Evolutionary conservation across 2,888 invertebrate genomes (phyloP).

Genomic region (Drosophila seclusa): DNA sequence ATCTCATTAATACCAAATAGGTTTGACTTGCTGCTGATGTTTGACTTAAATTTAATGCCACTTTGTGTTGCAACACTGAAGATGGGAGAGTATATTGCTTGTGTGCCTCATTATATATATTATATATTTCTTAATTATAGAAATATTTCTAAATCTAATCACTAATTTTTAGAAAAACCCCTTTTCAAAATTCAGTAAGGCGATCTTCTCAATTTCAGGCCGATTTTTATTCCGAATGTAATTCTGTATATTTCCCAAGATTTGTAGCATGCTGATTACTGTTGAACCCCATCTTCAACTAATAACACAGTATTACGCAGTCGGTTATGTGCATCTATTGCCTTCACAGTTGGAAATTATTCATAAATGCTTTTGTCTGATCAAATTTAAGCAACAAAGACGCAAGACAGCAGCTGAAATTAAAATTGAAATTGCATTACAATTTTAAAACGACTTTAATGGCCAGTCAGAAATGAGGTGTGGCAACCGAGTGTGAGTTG

Average conservation of each 20-base stretch:
- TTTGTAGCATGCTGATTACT: background rate
- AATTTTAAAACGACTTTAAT: conserved; percentile 64
- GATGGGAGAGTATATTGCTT: background rate
- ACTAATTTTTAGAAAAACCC: background rate
- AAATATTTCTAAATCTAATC: too few relatives aligned
- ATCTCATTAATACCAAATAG: background rate
- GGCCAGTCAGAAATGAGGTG: conserved; percentile 34
- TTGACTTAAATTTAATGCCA: background rate
- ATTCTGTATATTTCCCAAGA: too few relatives aligned
- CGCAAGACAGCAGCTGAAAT: conserved; percentile 13
- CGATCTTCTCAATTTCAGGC: too few relatives aligned
- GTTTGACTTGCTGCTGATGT: background rate
- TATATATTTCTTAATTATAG: background rate
- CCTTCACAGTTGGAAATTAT: background rate
- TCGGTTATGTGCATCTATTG: background rate
- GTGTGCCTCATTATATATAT: too few relatives aligned
- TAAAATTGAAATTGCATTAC: conserved; percentile 63
- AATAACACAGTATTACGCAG: background rate
- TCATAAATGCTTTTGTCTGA: conserved; percentile 12
- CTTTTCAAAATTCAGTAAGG: background rate
- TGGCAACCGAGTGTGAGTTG: conserved; percentile 27
- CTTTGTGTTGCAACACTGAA: background rate
- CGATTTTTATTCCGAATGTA: too few relatives aligned
- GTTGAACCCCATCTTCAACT: background rate
- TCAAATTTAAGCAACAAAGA: background rate